Evolutionary conservation across 2,888 invertebrate genomes (phyloP).

Genomic region (Didymodactylos carnosus): DNA sequence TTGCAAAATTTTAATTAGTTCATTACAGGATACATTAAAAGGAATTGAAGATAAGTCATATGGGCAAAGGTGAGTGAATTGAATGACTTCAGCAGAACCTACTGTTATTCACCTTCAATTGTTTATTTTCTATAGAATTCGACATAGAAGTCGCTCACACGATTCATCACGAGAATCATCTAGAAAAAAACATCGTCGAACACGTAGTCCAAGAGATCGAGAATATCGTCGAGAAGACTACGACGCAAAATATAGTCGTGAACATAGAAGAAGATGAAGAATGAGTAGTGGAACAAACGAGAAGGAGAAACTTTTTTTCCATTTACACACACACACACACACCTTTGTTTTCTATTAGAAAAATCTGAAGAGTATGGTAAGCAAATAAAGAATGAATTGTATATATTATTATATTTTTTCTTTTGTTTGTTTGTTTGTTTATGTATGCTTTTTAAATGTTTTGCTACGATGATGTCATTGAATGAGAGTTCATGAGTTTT

Average conservation of each 20-base stretch:
- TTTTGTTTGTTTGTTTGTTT: no score
- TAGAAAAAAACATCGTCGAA: background rate
- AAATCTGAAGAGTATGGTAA: no score
- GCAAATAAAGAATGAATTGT: no score
- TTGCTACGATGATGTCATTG: no score
- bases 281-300: no score
- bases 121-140: background rate
- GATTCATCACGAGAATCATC: background rate
- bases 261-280: background rate
- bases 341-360: no score
- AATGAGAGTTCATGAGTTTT: no score
- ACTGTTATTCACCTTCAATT: background rate
- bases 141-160: background rate
- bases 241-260: background rate
- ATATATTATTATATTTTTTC: no score
- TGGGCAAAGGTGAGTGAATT: constrained; percentile 14
- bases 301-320: no score
- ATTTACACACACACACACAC: no score
- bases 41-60: constrained; percentile 95
- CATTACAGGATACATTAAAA: constrained; percentile 80
- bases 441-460: no score
- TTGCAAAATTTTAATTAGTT: constrained; percentile 87
- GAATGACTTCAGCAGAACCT: no score
- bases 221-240: constrained; percentile 1
- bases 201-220: constrained; percentile 3